Evolutionary conservation across 2,113 vertebrate species (phyloP), one percentile per base, ranked within the genome.

Genomic region (Lipophrys pholis): DNA sequence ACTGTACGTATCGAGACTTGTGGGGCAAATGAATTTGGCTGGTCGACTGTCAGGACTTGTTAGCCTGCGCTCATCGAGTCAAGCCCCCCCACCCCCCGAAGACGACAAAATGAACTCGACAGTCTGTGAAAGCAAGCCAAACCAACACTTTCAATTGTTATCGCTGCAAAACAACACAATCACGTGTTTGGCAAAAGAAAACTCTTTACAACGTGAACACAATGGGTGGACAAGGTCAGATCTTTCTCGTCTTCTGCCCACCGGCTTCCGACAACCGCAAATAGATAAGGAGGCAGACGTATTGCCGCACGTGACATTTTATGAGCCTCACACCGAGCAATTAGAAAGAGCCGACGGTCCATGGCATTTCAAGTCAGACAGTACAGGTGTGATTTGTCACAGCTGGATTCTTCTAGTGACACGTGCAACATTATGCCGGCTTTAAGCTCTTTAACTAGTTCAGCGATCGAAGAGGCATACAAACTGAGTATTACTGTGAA

Each of bases 171-270:
- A 75, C 58, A 79, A 38, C 40, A 41, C 40, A n/a, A 30, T 77
- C 15, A 62, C 38, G 36, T 46, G 43, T 56, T 65, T 3, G 39
- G 16, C 57, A 30, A 77, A 45, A 66, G 58, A 58, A 78, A 82
- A 68, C 49, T 11, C 46, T 58, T 21, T 35, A 38, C 49, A 50
- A 35, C 15, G 38, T 15, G 21, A 50, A 75, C 36, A 81, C 62
- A 76, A 69, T 58, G 51, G 69, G 53, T 39, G 70, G 38, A 63
- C 14, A 55, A 69, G 68, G 68, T 82, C 69, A 82, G 21, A 30
- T 49, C 17, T 63, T 65, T 54, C 40, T 75, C 17, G 2, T 56
- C 53, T 30, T 17, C 6, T 6, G 35, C 54, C 8, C 3, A 30
- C 41, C 30, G 49, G 6, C 35, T 62, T 62, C 42, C 53, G 40